These are phyloP conservation scores for Lithophane socia DNA, from an alignment of 2,888 invertebrate species.

Conservation along the genomic window DNA sequence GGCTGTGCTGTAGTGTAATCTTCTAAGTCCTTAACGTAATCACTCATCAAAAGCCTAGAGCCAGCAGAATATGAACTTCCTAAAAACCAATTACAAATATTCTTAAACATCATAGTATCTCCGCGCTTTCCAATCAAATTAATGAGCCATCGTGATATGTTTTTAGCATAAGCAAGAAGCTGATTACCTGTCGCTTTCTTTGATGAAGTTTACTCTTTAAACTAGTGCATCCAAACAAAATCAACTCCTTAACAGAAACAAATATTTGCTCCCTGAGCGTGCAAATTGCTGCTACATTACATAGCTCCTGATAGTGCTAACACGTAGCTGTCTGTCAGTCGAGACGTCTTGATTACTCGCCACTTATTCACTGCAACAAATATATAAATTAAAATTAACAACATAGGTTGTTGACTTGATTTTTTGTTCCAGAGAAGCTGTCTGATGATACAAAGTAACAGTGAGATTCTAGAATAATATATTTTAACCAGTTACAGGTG, in stretches of 20 bases:
- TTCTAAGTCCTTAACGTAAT: neutral
- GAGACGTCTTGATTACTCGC: conserved; percentile 65
- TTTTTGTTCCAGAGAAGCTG: conserved; percentile 5
- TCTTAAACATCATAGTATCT: neutral
- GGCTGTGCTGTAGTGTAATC: neutral
- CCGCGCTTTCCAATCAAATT: neutral
- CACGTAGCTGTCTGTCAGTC: conserved; percentile 55
- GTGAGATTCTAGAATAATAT: neutral
- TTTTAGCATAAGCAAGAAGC: neutral
- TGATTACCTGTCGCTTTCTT: neutral
- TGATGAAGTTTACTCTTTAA: conserved; percentile 26
- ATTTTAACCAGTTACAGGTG: neutral
- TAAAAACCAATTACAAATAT: neutral
- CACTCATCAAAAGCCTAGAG: too few relatives aligned
- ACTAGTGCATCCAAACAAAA: conserved; percentile 49
- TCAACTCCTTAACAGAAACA: conserved; percentile 52
- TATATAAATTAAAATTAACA: conserved; percentile 27
- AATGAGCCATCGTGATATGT: too few relatives aligned
- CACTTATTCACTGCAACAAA: conserved; percentile 30
- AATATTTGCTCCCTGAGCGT: conserved; percentile 48
- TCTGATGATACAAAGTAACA: conserved; percentile 6
- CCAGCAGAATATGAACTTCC: neutral
- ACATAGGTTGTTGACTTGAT: neutral
- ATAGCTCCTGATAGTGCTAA: conserved; percentile 56
- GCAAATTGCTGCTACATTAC: conserved; percentile 58